Conservation (phyloP, 2,113 vertebrate species). For the Cebidichthys violaceus region DNA sequence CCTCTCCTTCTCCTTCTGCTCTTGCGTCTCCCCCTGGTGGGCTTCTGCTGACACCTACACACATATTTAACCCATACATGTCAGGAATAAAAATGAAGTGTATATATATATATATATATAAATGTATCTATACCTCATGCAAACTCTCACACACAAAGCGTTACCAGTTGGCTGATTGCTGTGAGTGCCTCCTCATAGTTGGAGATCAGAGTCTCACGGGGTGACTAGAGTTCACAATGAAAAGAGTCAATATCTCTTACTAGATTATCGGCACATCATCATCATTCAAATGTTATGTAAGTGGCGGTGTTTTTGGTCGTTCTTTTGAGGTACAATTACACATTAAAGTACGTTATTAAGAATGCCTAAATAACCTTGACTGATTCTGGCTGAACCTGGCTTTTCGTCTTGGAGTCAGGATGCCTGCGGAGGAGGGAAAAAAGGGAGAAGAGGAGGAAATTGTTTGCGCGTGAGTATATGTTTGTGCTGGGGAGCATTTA, state of each 20-base stretch:
- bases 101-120: not conserved
- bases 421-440: conserved; percentile 79
- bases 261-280: not conserved
- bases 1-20: conserved; percentile 59
- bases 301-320: not conserved
- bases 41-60: conserved; percentile 54
- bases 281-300: not conserved
- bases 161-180: conserved; percentile 86
- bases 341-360: not conserved
- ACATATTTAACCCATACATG: conserved; percentile 17
- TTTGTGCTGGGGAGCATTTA: not conserved
- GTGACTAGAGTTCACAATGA: conserved; percentile 42
- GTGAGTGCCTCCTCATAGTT: conserved; percentile 81
- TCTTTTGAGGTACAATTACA: not conserved
- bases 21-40: conserved; percentile 46
- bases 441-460: conserved; percentile 61
- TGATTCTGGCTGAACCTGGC: conserved; percentile 33
- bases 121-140: not conserved
- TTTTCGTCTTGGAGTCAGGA: conserved; percentile 60
- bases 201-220: conserved; percentile 80
- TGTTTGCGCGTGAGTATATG: not conserved
- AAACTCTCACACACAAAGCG: not conserved
- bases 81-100: not conserved
- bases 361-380: conserved; percentile 26
- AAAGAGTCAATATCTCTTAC: conserved; percentile 10